phyloP scores from a whole-genome alignment of 2,113 vertebrate genomes.

The Symphodus melops region DNA sequence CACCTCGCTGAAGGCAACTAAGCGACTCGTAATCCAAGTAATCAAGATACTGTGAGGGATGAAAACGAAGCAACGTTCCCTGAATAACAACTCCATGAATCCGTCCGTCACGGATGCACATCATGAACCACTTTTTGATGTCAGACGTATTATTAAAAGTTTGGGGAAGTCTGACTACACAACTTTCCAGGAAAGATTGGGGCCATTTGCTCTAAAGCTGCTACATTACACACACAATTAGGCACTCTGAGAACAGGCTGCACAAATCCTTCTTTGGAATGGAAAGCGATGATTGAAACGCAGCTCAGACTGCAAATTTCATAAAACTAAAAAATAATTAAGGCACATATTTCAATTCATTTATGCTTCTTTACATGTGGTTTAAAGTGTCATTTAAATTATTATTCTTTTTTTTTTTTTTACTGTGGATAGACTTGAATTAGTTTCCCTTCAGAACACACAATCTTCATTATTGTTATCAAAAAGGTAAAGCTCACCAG shows the following conservation, averaged over 20 bases:
- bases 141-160: slow-evolving; percentile 11
- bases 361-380: not conserved
- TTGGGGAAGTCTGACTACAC: slow-evolving; percentile 9
- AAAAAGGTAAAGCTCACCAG: no score
- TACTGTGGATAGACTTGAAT: no score
- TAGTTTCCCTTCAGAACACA: no score
- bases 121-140: slow-evolving; percentile 1
- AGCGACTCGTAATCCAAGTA: slow-evolving; percentile 6
- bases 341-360: not conserved
- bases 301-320: slow-evolving; percentile 7
- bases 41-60: not conserved
- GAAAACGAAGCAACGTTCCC: not conserved
- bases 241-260: slow-evolving; percentile 28
- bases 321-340: not conserved
- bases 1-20: not conserved
- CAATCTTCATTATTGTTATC: no score
- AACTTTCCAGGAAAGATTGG: slow-evolving; percentile 11
- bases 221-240: slow-evolving; percentile 47
- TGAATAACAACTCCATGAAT: slow-evolving; percentile 25
- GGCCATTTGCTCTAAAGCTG: slow-evolving; percentile 40
- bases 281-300: slow-evolving; percentile 22
- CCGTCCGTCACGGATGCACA: not conserved
- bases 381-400: no score
- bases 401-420: no score
- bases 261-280: slow-evolving; percentile 11